Base-by-base conservation (phyloP, 2,797 vertebrate species). In the Chelonia mydas region DNA sequence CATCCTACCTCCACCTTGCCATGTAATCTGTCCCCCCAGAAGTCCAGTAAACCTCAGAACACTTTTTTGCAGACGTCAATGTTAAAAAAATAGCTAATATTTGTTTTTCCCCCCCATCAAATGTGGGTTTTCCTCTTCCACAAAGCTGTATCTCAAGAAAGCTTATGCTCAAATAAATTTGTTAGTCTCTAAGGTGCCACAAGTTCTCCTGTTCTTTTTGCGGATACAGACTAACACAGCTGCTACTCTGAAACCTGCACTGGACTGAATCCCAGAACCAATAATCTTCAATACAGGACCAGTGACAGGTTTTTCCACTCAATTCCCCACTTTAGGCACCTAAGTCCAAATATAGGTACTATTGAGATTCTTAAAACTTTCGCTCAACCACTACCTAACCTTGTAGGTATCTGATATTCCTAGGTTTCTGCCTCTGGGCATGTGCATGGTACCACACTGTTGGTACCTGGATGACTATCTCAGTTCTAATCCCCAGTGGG, bases 251-350 rank as follows among this genome's bases (percentile, higher is more conserved):
- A 37, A 37, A 94, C 53, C 21, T 10, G 5, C 53, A 21, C 2
- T 88, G 89, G 15, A 92, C 86, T 95, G 77, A 93, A 77, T 15
- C 17, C 45, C 72, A 53, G 27, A 86, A 87, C 11, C 76, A 83
- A 90, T 91, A 92, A 81, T 76, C 76, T 68, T 94, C 51, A 93
- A 10, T 82, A 28, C 83, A 86, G 76, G 15, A 81, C 54, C 53
- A n/a, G 31, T 94, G 91, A 92, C 85, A 90, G 81, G 37, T 61
- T 89, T 90, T 68, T 92, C 59, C 90, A 94, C 59, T 83, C 8
- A 11, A 10, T n/a, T 65, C 2, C 61, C 17, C 33, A 65, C 33
- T 33, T n/a, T 65, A 65, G 61, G 8, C 16, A 65, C 33, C 16
- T 65, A 65, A n/a, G 33, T n/a, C 16, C 33, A 65, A 65, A 65